Evolutionary conservation across 1,140 invertebrate species (phyloP), one percentile per base, ranked within the genome.

Genomic region (Dendrolimus punctatus): DNA sequence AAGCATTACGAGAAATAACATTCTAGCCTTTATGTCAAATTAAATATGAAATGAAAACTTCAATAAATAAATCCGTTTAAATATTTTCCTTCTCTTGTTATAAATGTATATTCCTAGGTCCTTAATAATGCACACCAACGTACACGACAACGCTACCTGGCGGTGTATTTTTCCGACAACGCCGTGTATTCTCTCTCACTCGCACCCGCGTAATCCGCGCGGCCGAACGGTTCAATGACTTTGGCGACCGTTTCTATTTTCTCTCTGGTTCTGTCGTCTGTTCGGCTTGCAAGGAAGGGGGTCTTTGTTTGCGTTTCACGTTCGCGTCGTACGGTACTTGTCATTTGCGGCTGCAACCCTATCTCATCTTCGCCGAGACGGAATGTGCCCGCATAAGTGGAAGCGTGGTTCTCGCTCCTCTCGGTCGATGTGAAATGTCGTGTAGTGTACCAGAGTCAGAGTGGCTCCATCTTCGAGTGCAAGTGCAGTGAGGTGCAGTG

Each of bases 281-380:
- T 62, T 78, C 74, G 71, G 68, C 63, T 72, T 62, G 72, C 72
- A 72, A 71, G 71, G 75, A 82, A 83, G 78, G 82, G 71, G 79
- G 80, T 80, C 83, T 87, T 87, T 87, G 85, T 87, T 87, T 85
- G 85, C 85, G 80, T 84, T 82, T 83, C 69, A 76, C 80, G 76
- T 84, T 81, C 80, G 76, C 66, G 70, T 78, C 71, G 79, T 66
- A 74, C 76, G 78, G 85, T 80, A 73, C 78, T 23, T 23, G 23
- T 23, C 67, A 75, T 77, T 72, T 69, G 70, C 73, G 74, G 66
- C 67, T 67, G 65, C 60, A 57, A 70, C 73, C 71, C 64, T 59
- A 73, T 71, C 73, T 62, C 73, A 76, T 80, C 73, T 68, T 71
- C 68, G 64, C 66, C 71, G 80, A 76, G 73, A 81, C 75, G 76